phyloP scores from a whole-genome alignment of 2,888 invertebrate genomes.

The Caenorhabditis zanzibari region DNA sequence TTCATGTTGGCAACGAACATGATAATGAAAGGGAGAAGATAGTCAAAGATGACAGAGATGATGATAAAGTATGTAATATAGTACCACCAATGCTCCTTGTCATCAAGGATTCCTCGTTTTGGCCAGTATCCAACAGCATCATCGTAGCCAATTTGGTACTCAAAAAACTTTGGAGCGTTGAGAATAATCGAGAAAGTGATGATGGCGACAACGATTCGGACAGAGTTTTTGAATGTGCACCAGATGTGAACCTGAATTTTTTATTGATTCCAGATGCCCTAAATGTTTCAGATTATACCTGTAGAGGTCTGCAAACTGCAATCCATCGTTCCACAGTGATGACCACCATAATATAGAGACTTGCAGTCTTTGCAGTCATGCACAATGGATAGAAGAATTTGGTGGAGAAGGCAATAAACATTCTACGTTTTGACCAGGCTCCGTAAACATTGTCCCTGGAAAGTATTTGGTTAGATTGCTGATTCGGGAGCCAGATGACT shows the following conservation, averaged over 20 bases:
- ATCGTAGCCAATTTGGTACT: constrained; percentile 50
- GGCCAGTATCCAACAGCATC: constrained; percentile 36
- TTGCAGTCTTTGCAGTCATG: constrained; percentile 66
- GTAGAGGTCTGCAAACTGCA: constrained; percentile 65
- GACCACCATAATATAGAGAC: constrained; percentile 64
- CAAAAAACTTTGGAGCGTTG: constrained; percentile 61
- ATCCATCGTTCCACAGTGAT: constrained; percentile 67
- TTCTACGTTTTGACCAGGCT: constrained; percentile 46
- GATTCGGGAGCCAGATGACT: neutral
- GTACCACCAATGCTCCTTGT: constrained; percentile 62
- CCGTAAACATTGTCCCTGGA: constrained; percentile 52
- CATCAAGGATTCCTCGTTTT: constrained; percentile 48
- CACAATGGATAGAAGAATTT: constrained; percentile 64
- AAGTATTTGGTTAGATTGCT: neutral
- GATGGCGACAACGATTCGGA: constrained; percentile 44
- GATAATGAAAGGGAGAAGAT: constrained; percentile 59
- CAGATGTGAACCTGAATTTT: constrained; percentile 58
- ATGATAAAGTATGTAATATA: constrained; percentile 58
- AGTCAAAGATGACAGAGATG: constrained; percentile 60
- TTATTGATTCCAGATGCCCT: neutral
- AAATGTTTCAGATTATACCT: constrained; percentile 20
- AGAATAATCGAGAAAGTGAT: constrained; percentile 55
- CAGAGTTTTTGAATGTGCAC: constrained; percentile 64
- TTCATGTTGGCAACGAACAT: constrained; percentile 66
- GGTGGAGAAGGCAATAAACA: constrained; percentile 45